Conservation (phyloP, 1,140 invertebrate species). For the Proales similis region DNA sequence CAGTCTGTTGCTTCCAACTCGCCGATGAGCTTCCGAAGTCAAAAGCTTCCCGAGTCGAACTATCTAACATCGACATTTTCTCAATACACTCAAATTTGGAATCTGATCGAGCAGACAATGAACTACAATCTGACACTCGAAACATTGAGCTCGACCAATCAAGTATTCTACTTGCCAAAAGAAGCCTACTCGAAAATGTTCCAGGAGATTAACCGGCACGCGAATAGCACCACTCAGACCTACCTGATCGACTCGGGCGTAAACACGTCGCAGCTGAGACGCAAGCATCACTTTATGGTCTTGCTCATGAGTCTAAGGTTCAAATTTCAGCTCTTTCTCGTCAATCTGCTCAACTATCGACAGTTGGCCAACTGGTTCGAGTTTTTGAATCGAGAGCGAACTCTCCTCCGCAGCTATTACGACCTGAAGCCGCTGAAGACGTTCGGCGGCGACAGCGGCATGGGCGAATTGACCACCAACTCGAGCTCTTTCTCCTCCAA, state of each 20-base stretch:
- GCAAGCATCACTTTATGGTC: slow-evolving; percentile 35
- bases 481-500: slow-evolving; percentile 19
- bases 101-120: slow-evolving; percentile 27
- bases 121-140: slow-evolving; percentile 18
- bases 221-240: slow-evolving; percentile 31
- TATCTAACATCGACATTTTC: slow-evolving; percentile 27
- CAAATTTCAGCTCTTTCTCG: slow-evolving; percentile 33
- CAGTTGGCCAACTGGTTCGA: slow-evolving; percentile 36
- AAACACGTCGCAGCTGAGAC: slow-evolving; percentile 29
- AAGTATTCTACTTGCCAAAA: slow-evolving; percentile 21
- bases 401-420: slow-evolving; percentile 7
- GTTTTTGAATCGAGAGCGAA: slow-evolving; percentile 15
- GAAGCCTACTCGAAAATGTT: slow-evolving; percentile 35
- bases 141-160: slow-evolving; percentile 1
- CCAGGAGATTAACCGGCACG: slow-evolving; percentile 30
- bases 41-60: slow-evolving; percentile 29
- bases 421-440: not conserved
- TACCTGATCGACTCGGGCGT: slow-evolving; percentile 28
- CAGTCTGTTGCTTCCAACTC: too few species aligned
- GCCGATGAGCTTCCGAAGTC: slow-evolving; percentile 15
- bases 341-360: slow-evolving; percentile 31
- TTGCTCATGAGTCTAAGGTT: slow-evolving; percentile 37
- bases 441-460: slow-evolving; percentile 27
- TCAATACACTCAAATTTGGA: slow-evolving; percentile 36
- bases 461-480: slow-evolving; percentile 29